A percentile compares a stretch with the other conserved stretches of the same genome.
These are phyloP conservation scores for Hemaris fuciformis DNA, from an alignment of 2,888 invertebrate species.

Conservation along the genomic window DNA sequence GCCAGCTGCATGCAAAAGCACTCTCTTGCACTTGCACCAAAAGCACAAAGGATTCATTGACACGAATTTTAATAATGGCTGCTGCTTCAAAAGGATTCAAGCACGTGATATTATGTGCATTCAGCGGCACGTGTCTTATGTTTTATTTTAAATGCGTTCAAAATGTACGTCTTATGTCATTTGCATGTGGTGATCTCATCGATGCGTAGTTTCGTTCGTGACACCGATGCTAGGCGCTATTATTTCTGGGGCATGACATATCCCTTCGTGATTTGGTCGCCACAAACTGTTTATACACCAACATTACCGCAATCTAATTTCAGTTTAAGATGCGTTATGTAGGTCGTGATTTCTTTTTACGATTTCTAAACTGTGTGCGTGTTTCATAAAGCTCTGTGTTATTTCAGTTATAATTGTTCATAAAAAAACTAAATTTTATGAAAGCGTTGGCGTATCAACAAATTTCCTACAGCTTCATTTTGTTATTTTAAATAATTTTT, in stretches of 20 bases:
- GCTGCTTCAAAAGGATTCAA: not conserved
- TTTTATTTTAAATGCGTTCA: conserved; percentile 26
- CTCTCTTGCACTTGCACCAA: not conserved
- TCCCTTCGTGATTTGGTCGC: conserved; percentile 61
- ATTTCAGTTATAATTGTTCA: not conserved
- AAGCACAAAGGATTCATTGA: not conserved
- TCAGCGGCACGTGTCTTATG: not conserved
- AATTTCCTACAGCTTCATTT: not conserved
- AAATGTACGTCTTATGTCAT: conserved; percentile 36
- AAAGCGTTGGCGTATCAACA: not conserved
- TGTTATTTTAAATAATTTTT: not conserved
- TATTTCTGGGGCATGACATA: conserved; percentile 74
- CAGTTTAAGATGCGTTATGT: conserved; percentile 59
- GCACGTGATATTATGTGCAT: not conserved
- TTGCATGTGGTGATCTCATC: conserved; percentile 61
- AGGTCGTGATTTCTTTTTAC: conserved; percentile 48
- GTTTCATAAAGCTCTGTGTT: not conserved
- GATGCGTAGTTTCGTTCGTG: conserved; percentile 35
- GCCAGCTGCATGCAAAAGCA: not conserved
- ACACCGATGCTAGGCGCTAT: conserved; percentile 43
- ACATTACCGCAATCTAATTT: conserved; percentile 66
- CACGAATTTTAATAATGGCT: not conserved
- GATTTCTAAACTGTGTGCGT: not conserved
- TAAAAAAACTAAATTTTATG: not conserved
- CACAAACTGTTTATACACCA: conserved; percentile 42